Base-by-base conservation (phyloP, 1,140 invertebrate species). In the Uloborus diversus region DNA sequence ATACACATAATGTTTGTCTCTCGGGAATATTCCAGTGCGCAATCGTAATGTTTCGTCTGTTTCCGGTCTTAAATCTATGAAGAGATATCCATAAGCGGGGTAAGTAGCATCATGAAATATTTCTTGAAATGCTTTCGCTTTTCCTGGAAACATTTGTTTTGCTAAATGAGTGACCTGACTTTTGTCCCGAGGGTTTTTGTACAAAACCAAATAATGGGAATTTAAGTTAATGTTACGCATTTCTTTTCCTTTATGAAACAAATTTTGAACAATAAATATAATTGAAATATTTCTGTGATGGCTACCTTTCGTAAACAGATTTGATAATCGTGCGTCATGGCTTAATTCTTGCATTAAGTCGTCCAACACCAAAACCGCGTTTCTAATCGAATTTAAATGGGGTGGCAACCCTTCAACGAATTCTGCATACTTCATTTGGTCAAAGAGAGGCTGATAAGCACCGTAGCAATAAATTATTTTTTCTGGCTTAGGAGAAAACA, bases 231-330 rank as follows among this genome's bases (percentile, higher is more conserved):
- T n/a, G n/a, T n/a, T n/a, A n/a, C n/a, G n/a, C n/a, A n/a, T n/a
- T n/a, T n/a, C n/a, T n/a, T 70, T 35, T 4, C 68, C 30, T 28
- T 70, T 70, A 37, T 25, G n/a, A 27, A 70, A 70, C 5, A 57
- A 3, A 70, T 70, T 70, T 37, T 57, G 32, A 11, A n/a, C 33
- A 9, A 35, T 35, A 17, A 57, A 57, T 35, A 70, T 37, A 17
- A 27, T n/a, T 20, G 27, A 57, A 20, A 61, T 13, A 57, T 57
- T 57, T 2, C 20, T 17, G 17, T 70, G 32, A 23, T 57, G 30
- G 25, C 32, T 57, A n/a, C 30, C 84, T 84, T 88, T 86, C 11
- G 86, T 86, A 81, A 87, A 87, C n/a, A 88, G 82, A 82, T 87
- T 85, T 0, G 85, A 84, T 65, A 87, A 75, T 1, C 81, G 75